phyloP scores from a whole-genome alignment of 2,797 vertebrate species.

The Lepidocolaptes lacrymiger region DNA sequence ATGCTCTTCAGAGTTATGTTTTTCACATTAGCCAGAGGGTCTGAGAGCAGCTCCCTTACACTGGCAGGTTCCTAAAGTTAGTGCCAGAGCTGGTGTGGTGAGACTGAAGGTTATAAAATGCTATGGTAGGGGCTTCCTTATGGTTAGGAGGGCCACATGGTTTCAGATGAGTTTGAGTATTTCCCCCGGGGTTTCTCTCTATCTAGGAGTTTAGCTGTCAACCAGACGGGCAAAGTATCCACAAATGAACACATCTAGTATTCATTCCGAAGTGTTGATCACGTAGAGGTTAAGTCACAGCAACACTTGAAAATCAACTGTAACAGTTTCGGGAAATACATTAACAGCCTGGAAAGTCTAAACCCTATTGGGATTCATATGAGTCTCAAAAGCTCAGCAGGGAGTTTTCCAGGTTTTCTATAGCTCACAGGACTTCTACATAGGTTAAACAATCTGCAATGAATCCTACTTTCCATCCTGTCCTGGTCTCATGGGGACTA shows the following conservation, averaged over 20 bases:
- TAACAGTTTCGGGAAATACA: not conserved
- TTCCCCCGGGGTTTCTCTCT: not conserved
- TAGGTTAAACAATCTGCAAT: not conserved
- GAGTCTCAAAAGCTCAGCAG: not conserved
- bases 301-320: not conserved
- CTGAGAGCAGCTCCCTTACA: not conserved
- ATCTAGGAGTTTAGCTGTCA: not conserved
- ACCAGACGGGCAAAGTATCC: fast-evolving
- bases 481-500: not conserved
- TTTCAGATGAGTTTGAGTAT: not conserved
- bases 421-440: not conserved
- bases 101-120: not conserved
- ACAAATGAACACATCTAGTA: fast-evolving
- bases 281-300: not conserved
- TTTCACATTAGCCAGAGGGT: not conserved
- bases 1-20: not conserved
- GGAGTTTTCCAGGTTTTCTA: not conserved
- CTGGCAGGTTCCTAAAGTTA: not conserved
- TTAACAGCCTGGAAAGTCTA: not conserved
- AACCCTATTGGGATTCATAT: not conserved
- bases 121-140: not conserved
- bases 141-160: not conserved
- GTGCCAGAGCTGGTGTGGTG: not conserved
- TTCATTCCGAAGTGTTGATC: not conserved
- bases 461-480: not conserved